phyloP scores from a whole-genome alignment of 2,888 invertebrate genomes.

The Chouioia cunea region DNA sequence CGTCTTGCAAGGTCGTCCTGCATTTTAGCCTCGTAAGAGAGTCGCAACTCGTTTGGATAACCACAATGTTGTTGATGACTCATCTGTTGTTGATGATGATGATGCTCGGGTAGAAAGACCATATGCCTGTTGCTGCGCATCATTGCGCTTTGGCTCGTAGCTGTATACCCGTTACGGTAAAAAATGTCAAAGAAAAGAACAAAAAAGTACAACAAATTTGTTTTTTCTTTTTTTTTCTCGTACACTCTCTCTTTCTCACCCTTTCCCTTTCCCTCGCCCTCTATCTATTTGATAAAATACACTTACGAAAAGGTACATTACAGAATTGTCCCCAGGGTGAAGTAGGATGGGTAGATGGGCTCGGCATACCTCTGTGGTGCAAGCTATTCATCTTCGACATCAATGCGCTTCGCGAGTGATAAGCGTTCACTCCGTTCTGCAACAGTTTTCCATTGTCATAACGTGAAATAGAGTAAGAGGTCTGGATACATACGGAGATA shows the following conservation, averaged over 20 bases:
- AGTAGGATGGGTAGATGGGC: conserved; percentile 41
- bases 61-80: conserved; percentile 53
- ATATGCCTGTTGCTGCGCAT: conserved; percentile 63
- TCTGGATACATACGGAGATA: no score
- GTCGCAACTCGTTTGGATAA: conserved; percentile 44
- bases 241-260: no score
- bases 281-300: no score
- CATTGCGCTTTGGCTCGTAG: conserved; percentile 56
- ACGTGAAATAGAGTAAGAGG: neutral
- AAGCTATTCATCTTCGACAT: conserved; percentile 60
- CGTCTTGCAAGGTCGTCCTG: conserved; percentile 37
- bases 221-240: no score
- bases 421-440: conserved; percentile 51
- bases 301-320: conserved; percentile 63
- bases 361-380: conserved; percentile 59
- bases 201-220: no score
- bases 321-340: conserved; percentile 65
- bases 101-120: conserved; percentile 57
- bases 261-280: no score
- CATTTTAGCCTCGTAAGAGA: conserved; percentile 45
- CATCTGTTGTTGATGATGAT: conserved; percentile 44
- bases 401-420: conserved; percentile 59
- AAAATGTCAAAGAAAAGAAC: no score
- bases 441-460: conserved; percentile 15
- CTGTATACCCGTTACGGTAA: conserved; percentile 9